These are phyloP conservation scores for Grapholita molesta DNA, from an alignment of 1,140 invertebrate species.

Conservation along the genomic window DNA sequence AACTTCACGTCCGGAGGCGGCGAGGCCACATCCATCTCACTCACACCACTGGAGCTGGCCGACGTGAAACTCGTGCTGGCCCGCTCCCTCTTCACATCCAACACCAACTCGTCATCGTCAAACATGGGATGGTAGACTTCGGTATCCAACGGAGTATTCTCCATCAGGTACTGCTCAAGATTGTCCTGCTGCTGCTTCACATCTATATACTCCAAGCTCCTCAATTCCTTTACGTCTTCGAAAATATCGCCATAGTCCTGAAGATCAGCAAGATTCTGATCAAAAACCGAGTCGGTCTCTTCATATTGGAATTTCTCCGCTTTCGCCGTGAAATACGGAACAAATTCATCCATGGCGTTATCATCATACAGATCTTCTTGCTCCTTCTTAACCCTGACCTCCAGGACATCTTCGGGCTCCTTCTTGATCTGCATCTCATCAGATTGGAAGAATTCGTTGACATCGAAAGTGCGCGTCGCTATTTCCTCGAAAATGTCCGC, in stretches of 20 bases:
- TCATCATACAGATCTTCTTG: slow-evolving; percentile 56
- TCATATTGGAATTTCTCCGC: slow-evolving; percentile 49
- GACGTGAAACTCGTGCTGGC: slow-evolving; percentile 75
- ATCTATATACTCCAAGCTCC: slow-evolving; percentile 57
- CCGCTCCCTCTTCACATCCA: slow-evolving; percentile 67
- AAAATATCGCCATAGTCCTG: slow-evolving; percentile 69
- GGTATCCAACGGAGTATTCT: slow-evolving; percentile 68
- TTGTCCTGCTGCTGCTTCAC: slow-evolving; percentile 64
- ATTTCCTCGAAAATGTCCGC: slow-evolving; percentile 65
- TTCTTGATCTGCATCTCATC: slow-evolving; percentile 64
- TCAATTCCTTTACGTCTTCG: slow-evolving; percentile 60
- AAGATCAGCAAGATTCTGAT: slow-evolving; percentile 71
- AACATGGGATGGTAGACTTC: slow-evolving; percentile 66
- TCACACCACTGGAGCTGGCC: slow-evolving; percentile 71
- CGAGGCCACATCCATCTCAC: slow-evolving; percentile 61
- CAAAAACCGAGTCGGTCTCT: slow-evolving; percentile 59
- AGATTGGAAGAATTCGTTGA: slow-evolving; percentile 56
- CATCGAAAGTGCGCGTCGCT: slow-evolving; percentile 58
- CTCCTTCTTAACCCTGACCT: slow-evolving; percentile 50
- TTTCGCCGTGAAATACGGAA: slow-evolving; percentile 65
- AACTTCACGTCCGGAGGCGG: slow-evolving; percentile 55
- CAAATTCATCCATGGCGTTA: slow-evolving; percentile 69
- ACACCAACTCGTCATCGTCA: slow-evolving; percentile 62
- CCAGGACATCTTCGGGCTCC: slow-evolving; percentile 42
- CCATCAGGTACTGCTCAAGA: slow-evolving; percentile 66